A percentile compares a stretch with the other conserved stretches of the same genome.
phyloP scores from a whole-genome alignment of 2,113 vertebrate species.

The Probosciger aterrimus region DNA sequence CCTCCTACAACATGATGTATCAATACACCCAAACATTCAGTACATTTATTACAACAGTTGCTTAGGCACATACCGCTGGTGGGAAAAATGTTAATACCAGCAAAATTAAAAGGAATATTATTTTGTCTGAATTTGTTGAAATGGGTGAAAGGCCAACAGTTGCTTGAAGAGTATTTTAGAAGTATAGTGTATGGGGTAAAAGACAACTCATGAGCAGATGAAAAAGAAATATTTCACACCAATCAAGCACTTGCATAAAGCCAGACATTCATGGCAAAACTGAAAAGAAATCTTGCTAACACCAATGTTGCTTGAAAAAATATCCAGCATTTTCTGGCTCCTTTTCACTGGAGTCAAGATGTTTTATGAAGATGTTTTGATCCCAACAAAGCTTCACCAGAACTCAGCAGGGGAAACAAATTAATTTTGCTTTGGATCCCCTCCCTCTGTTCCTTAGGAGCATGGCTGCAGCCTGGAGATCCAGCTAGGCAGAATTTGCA shows the following conservation, averaged over 20 bases:
- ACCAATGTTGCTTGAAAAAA: not conserved
- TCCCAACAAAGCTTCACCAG: not conserved
- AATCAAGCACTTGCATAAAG: not conserved
- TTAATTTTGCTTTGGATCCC: not conserved
- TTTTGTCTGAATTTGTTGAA: not conserved
- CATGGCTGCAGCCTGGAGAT: not conserved
- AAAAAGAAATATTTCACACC: not conserved
- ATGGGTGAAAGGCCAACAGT: not conserved
- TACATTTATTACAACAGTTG: not conserved
- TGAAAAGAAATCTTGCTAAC: not conserved
- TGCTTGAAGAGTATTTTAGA: not conserved
- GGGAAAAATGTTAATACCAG: not conserved
- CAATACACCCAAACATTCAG: not conserved
- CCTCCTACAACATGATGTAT: not conserved
- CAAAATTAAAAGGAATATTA: not conserved
- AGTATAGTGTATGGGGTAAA: not conserved
- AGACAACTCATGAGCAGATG: not conserved
- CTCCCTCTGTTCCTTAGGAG: not conserved
- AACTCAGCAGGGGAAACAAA: not conserved
- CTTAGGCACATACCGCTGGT: not conserved
- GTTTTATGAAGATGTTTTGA: not conserved
- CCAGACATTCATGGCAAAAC: not conserved
- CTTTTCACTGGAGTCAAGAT: not conserved
- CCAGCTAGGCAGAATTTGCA: not conserved
- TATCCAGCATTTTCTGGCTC: not conserved